phyloP scores from a whole-genome alignment of 1,140 invertebrate genomes.

The Aphelinus atriplicis region DNA sequence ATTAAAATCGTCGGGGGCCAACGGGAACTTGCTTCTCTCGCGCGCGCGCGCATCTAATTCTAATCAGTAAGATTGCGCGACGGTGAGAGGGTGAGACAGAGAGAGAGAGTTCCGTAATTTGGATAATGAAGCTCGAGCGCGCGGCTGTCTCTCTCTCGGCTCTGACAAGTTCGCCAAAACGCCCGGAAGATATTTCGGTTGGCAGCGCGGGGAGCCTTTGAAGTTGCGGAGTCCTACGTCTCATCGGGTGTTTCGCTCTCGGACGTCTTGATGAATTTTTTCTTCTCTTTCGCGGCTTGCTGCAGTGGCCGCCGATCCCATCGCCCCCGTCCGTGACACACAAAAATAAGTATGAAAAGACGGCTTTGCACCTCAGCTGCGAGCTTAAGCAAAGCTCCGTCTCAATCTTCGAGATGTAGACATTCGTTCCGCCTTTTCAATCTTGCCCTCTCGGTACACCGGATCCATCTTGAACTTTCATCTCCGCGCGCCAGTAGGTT shows the following conservation, averaged over 20 bases:
- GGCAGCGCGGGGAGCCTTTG: constrained; percentile 2
- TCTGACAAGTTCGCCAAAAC: constrained; percentile 17
- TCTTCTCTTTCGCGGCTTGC: neutral
- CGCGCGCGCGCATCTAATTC: constrained; percentile 24
- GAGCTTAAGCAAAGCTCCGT: neutral
- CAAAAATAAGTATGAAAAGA: neutral
- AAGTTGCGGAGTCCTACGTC: constrained; percentile 5
- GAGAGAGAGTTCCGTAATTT: constrained; percentile 19
- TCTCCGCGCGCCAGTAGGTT: no score
- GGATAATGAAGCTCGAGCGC: constrained; percentile 26
- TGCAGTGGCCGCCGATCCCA: neutral
- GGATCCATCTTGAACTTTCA: no score
- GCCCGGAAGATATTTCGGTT: constrained; percentile 8
- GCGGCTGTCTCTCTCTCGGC: neutral
- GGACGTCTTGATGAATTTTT: constrained; percentile 11
- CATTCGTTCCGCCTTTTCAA: neutral
- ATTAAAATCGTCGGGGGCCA: constrained; percentile 26
- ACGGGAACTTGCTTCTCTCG: neutral
- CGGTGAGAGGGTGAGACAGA: neutral
- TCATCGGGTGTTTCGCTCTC: constrained; percentile 2
- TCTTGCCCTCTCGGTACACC: neutral
- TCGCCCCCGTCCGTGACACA: neutral
- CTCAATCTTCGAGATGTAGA: neutral
- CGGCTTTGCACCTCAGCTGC: neutral
- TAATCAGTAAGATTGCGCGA: constrained; percentile 28